Percentiles rank a stretch among this genome's conserved stretches.
These are phyloP conservation scores for Bombus terrestris DNA, from an alignment of 1,140 invertebrate genomes.

Conservation along the genomic window DNA sequence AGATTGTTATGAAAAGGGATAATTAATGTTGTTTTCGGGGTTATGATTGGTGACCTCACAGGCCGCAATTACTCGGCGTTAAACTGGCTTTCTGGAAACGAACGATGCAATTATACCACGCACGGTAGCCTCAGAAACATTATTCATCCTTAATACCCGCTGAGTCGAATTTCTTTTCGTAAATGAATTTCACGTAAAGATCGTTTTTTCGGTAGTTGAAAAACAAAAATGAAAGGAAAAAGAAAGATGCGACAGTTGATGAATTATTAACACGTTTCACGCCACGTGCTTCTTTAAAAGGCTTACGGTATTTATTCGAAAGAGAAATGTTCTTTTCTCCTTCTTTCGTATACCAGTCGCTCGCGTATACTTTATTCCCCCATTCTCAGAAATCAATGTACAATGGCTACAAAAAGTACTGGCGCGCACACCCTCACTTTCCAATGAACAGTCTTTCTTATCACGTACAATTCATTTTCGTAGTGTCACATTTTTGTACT, in stretches of 20 bases:
- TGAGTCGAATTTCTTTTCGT: conserved; percentile 11
- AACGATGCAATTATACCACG: not conserved
- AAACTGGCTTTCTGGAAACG: not conserved
- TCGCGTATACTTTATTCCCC: not conserved
- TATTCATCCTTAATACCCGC: conserved; percentile 3
- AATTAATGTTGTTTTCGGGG: conserved; percentile 3
- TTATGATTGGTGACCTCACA: conserved; percentile 5
- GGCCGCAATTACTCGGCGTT: conserved; percentile 1
- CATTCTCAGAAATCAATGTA: not conserved
- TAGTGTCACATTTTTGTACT: no score
- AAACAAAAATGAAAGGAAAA: not conserved
- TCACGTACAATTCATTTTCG: not conserved
- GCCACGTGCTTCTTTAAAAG: conserved; percentile 1
- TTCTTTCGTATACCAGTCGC: no score
- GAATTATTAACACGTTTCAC: conserved; percentile 15
- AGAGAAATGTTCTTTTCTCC: not conserved
- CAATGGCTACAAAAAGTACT: no score
- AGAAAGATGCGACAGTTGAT: not conserved
- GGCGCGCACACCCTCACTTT: no score
- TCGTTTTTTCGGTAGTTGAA: not conserved
- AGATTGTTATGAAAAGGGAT: conserved; percentile 15
- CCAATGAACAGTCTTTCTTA: not conserved
- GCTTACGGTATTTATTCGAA: conserved; percentile 2
- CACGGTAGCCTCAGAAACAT: not conserved
- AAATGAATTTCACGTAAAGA: not conserved